Evolutionary conservation across 2,888 invertebrate genomes (phyloP).

Genomic region (Dolichopus griseipennis): DNA sequence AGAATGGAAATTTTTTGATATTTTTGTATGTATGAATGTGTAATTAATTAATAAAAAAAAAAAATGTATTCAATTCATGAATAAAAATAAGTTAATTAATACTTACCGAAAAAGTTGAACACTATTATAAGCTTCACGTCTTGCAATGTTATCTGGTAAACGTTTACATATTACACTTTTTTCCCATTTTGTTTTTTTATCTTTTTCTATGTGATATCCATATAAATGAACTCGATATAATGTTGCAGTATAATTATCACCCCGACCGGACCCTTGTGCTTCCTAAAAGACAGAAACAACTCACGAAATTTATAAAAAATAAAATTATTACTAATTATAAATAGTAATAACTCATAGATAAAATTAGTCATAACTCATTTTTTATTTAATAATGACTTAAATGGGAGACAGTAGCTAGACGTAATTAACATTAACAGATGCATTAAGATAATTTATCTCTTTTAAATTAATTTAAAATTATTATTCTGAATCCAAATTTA

Average conservation of each 20-base stretch:
- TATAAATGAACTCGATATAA: conserved; percentile 56
- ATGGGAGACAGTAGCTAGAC: no score
- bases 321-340: no score
- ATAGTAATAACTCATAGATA: no score
- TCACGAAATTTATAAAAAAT: no score
- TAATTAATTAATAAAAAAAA: not conserved
- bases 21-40: no score
- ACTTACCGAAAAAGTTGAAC: conserved; percentile 54
- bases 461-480: no score
- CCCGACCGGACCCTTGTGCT: conserved; percentile 60
- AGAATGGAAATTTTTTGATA: no score
- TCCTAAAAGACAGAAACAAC: conserved; percentile 46
- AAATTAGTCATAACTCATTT: no score
- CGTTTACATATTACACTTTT: conserved; percentile 62
- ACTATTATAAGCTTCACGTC: conserved; percentile 62
- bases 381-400: no score
- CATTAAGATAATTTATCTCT: no score
- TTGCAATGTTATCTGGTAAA: conserved; percentile 54
- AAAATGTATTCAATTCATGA: not conserved
- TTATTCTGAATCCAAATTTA: no score
- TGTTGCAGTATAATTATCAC: conserved; percentile 68
- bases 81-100: not conserved
- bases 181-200: conserved; percentile 50
- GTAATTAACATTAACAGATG: no score
- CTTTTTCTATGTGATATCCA: conserved; percentile 40